Conservation (phyloP, 92 coral and sea anemone species). For the Blastomussa wellsi region DNA sequence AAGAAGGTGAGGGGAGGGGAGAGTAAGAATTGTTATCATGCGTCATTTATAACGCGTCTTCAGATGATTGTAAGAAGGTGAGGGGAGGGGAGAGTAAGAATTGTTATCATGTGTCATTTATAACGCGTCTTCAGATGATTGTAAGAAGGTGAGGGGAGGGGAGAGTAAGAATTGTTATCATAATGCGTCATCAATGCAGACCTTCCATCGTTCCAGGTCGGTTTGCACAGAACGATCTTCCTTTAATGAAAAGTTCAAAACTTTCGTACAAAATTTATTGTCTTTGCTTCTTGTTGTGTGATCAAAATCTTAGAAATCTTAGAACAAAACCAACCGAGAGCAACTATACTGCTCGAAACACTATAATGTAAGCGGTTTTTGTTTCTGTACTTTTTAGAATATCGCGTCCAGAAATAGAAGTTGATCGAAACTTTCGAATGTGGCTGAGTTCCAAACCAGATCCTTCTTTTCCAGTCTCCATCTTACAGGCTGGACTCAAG, state of each 20-base stretch:
- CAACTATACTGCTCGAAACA: not conserved
- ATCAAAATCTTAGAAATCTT: too few species aligned
- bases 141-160: constrained; percentile 60
- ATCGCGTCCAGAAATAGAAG: constrained; percentile 72
- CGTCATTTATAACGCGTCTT: too few species aligned
- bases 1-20: constrained; percentile 52
- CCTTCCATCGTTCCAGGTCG: too few species aligned
- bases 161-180: not conserved
- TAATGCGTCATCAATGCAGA: too few species aligned
- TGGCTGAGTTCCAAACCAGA: constrained; percentile 99
- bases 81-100: too few species aligned
- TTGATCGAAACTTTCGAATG: constrained; percentile 94
- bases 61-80: too few species aligned
- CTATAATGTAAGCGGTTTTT: not conserved
- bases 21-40: too few species aligned
- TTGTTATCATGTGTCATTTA: constrained; percentile 43
- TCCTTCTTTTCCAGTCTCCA: constrained; percentile 88
- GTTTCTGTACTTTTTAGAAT: constrained; percentile 53
- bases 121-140: constrained; percentile 79
- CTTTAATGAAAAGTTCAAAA: too few species aligned
- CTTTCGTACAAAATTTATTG: too few species aligned
- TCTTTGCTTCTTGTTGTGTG: too few species aligned
- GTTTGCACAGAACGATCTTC: too few species aligned
- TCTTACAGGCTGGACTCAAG: constrained; percentile 94
- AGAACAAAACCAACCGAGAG: too few species aligned